These are phyloP conservation scores for Candidula unifasciata DNA, from an alignment of 2,888 invertebrate genomes.

Conservation along the genomic window DNA sequence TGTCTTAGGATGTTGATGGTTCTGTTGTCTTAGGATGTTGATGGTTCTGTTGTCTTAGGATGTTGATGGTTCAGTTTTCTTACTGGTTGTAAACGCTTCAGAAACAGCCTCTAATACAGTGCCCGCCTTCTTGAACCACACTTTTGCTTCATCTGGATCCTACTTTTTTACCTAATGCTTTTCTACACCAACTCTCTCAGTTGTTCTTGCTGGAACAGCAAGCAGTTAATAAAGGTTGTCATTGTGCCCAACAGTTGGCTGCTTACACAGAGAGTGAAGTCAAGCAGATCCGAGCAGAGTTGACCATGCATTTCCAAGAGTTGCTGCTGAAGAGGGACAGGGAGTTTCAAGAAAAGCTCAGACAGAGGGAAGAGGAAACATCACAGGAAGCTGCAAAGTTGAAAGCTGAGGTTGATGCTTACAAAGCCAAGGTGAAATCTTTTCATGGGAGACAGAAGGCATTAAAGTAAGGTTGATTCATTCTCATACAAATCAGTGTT, in stretches of 20 bases:
- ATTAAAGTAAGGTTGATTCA: background rate
- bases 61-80: too few species aligned
- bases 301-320: conserved; percentile 75
- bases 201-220: too few species aligned
- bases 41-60: too few species aligned
- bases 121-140: too few species aligned
- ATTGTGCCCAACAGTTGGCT: conserved; percentile 55
- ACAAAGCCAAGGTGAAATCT: conserved; percentile 20
- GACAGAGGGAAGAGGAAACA: conserved; percentile 64
- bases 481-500: background rate
- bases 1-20: too few species aligned
- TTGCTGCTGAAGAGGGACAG: conserved; percentile 74
- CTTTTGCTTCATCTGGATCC: too few species aligned
- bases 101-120: too few species aligned
- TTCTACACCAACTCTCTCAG: too few species aligned
- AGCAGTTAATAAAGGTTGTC: too few species aligned
- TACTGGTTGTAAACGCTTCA: too few species aligned
- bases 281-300: conserved; percentile 60
- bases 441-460: conserved; percentile 23
- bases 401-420: conserved; percentile 21
- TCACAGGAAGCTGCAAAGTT: conserved; percentile 50
- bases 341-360: conserved; percentile 58
- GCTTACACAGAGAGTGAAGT: conserved; percentile 72
- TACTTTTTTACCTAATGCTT: too few species aligned
- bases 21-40: too few species aligned